phyloP scores from a whole-genome alignment of 2,797 vertebrate species.

The Leptatherina wallacei region DNA sequence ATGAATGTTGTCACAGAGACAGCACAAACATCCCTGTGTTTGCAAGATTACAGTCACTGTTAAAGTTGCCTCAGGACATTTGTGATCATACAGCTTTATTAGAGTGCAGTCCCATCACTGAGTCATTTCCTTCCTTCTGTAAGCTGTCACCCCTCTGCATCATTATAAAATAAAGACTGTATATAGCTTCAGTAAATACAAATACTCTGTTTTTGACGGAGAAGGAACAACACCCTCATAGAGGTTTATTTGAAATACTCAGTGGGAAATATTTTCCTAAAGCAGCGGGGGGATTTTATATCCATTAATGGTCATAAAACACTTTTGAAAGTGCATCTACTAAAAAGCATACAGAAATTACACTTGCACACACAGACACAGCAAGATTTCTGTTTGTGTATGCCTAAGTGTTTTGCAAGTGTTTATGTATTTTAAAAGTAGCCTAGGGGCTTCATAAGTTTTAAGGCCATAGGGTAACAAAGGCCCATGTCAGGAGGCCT shows the following conservation, averaged over 20 bases:
- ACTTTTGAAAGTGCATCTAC: not conserved
- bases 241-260: slow-evolving; percentile 1
- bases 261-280: not conserved
- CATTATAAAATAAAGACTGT: slow-evolving; percentile 64
- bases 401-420: slow-evolving; percentile 38
- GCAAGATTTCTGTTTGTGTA: not conserved
- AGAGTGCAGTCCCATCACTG: slow-evolving; percentile 45
- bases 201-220: slow-evolving; percentile 10
- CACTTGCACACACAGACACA: not conserved
- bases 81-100: slow-evolving; percentile 52
- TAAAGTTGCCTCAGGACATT: slow-evolving; percentile 39
- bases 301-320: not conserved
- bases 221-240: not conserved
- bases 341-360: not conserved
- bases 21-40: not conserved
- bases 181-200: slow-evolving; percentile 29
- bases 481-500: slow-evolving; percentile 54
- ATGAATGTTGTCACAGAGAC: slow-evolving; percentile 8
- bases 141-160: slow-evolving; percentile 62
- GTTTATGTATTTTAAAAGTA: slow-evolving; percentile 49
- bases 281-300: slow-evolving; percentile 3
- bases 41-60: not conserved
- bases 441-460: slow-evolving; percentile 53
- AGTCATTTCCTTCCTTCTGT: slow-evolving; percentile 64
- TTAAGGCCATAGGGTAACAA: slow-evolving; percentile 47